Conservation (phyloP, 2,797 vertebrate genomes). For the Melanogrammus aeglefinus region DNA sequence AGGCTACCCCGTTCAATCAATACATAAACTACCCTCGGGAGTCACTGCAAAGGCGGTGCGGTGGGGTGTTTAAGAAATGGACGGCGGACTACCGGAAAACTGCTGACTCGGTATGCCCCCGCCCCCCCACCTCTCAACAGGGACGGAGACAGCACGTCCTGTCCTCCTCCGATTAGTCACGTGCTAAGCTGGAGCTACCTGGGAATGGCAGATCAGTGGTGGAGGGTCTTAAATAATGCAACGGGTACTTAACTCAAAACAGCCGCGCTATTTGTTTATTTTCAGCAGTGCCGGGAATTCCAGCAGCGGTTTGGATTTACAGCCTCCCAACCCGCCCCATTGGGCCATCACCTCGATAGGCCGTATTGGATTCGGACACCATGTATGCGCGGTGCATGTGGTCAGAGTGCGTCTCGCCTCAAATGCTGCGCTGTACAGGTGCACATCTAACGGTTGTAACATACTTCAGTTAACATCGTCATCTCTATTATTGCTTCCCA, state of each 20-base stretch:
- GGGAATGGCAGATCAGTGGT: conserved; percentile 62
- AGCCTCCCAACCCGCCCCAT: too few relatives aligned
- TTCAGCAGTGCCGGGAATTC: conserved; percentile 38
- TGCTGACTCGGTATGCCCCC: conserved; percentile 64
- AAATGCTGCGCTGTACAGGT: too few relatives aligned
- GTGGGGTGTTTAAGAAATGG: conserved; percentile 71
- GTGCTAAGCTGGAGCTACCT: conserved; percentile 46
- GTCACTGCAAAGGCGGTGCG: conserved; percentile 60
- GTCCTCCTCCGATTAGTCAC: conserved; percentile 42
- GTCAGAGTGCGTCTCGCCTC: too few relatives aligned
- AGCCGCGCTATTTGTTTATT: conserved; percentile 56
- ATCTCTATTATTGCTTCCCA: too few relatives aligned
- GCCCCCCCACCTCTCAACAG: conserved; percentile 16
- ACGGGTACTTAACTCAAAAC: conserved; percentile 42
- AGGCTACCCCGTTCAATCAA: conserved; percentile 71
- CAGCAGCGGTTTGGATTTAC: conserved; percentile 39
- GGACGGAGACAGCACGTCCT: neutral
- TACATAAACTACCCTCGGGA: conserved; percentile 72
- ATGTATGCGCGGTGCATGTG: too few relatives aligned
- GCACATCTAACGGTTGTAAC: too few relatives aligned
- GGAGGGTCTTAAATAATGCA: conserved; percentile 62
- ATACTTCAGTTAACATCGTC: too few relatives aligned
- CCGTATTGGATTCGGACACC: too few relatives aligned
- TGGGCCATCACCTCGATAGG: too few relatives aligned
- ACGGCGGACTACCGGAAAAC: conserved; percentile 42